These are phyloP conservation scores for Brachionus paranguensis DNA, from an alignment of 1,140 invertebrate genomes.

Conservation along the genomic window DNA sequence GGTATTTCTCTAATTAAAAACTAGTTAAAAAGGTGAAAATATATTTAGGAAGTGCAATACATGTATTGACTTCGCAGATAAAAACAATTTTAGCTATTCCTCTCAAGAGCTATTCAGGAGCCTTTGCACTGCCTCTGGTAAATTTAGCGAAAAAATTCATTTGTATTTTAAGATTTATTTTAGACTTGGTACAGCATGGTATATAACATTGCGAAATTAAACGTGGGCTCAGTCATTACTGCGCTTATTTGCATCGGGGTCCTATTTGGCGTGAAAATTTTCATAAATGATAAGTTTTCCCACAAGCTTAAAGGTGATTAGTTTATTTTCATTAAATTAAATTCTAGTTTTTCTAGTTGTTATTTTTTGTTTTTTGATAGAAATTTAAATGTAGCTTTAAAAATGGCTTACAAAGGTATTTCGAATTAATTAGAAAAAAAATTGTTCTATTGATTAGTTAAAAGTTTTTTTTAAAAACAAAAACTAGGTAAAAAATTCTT, in stretches of 20 bases:
- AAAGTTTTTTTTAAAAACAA: too few relatives aligned
- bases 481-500: too few relatives aligned
- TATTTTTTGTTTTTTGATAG: too few relatives aligned
- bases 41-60: constrained; percentile 47
- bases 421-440: too few relatives aligned
- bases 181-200: neutral
- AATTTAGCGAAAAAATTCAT: constrained; percentile 4
- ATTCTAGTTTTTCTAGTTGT: too few relatives aligned
- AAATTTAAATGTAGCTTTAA: too few relatives aligned
- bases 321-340: neutral
- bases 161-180: neutral
- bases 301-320: constrained; percentile 42
- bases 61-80: constrained; percentile 58
- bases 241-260: constrained; percentile 49
- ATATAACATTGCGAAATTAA: neutral
- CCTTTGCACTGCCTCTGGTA: constrained; percentile 55
- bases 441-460: too few relatives aligned
- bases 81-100: constrained; percentile 54
- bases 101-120: constrained; percentile 46
- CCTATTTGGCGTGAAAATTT: constrained; percentile 50
- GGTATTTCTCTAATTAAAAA: constrained; percentile 42
- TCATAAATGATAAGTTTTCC: constrained; percentile 49
- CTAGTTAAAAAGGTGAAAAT: neutral
- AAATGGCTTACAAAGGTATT: too few relatives aligned
- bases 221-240: constrained; percentile 44